Evolutionary conservation across 2,113 vertebrate species (phyloP).

Genomic region (Elgaria multicarinata): DNA sequence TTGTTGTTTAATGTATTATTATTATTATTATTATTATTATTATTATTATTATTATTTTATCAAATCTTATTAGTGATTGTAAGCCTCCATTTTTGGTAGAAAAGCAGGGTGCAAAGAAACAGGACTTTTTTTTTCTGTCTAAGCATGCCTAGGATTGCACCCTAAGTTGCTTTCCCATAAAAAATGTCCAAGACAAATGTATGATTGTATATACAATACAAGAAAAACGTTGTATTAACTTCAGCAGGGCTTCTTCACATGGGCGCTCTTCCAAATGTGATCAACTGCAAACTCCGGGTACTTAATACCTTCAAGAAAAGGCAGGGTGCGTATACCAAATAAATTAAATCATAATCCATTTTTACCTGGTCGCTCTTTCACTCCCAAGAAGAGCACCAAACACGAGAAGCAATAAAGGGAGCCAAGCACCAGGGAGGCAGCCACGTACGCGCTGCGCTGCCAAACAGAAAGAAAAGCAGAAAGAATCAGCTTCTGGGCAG

Average conservation of each 20-base stretch:
- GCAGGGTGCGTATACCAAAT: background rate
- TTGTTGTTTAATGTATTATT: too few relatives aligned
- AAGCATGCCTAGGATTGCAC: background rate
- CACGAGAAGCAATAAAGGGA: conserved; percentile 77
- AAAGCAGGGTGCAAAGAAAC: too few relatives aligned
- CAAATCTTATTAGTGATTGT: too few relatives aligned
- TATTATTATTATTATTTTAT: too few relatives aligned
- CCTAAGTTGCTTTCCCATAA: background rate
- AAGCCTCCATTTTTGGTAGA: too few relatives aligned
- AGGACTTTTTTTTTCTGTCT: background rate
- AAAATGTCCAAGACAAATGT: background rate
- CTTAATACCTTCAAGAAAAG: background rate
- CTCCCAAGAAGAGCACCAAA: conserved; percentile 76
- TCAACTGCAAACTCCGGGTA: too few relatives aligned
- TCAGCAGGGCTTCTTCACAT: too few relatives aligned
- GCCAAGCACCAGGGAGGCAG: conserved; percentile 72
- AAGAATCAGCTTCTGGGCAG: accelerated
- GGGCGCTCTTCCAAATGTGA: too few relatives aligned
- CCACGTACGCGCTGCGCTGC: conserved; percentile 74
- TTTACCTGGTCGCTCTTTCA: conserved; percentile 78
- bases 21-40: too few relatives aligned
- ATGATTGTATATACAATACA: background rate
- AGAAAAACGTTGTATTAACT: too few relatives aligned
- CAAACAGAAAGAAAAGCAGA: background rate
- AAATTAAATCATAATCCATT: background rate